Evolutionary conservation across 2,113 vertebrate genomes (phyloP).

Genomic region (Barnardius zonarius): DNA sequence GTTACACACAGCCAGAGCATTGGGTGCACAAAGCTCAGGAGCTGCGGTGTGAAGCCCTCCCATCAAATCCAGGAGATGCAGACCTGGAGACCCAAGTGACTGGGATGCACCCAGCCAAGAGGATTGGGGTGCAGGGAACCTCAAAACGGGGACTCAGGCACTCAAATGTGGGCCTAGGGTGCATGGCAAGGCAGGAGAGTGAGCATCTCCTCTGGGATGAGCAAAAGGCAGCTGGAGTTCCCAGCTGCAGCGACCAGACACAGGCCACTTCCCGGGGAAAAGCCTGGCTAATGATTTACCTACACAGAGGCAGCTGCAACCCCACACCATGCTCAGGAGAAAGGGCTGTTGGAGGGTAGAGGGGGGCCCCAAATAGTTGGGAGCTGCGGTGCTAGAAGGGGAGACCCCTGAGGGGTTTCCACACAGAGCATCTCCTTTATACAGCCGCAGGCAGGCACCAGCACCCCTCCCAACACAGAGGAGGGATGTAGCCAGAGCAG

Average conservation of each 20-base stretch:
- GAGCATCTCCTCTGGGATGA: not conserved
- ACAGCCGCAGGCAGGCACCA: not conserved
- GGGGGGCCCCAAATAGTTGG: not conserved
- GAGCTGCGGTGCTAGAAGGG: accelerated
- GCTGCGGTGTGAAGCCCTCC: not conserved
- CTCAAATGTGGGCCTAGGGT: not conserved
- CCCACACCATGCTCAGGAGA: accelerated
- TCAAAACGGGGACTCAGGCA: not conserved
- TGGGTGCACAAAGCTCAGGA: not conserved
- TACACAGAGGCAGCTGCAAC: too few relatives aligned
- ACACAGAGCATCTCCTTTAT: not conserved
- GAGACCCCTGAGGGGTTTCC: not conserved
- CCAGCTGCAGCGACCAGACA: accelerated
- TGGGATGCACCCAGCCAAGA: not conserved
- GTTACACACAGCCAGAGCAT: too few relatives aligned
- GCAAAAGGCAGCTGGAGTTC: not conserved
- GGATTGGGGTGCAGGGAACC: not conserved
- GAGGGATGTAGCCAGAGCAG: not conserved
- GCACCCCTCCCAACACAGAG: accelerated
- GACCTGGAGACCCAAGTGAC: too few relatives aligned
- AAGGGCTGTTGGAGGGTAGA: not conserved
- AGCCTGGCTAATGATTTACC: not conserved
- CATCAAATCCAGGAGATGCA: not conserved
- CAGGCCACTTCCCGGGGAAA: not conserved
- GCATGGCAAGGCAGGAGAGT: not conserved